Conservation (phyloP, 2,888 invertebrate genomes). For the Diogma glabrata region DNA sequence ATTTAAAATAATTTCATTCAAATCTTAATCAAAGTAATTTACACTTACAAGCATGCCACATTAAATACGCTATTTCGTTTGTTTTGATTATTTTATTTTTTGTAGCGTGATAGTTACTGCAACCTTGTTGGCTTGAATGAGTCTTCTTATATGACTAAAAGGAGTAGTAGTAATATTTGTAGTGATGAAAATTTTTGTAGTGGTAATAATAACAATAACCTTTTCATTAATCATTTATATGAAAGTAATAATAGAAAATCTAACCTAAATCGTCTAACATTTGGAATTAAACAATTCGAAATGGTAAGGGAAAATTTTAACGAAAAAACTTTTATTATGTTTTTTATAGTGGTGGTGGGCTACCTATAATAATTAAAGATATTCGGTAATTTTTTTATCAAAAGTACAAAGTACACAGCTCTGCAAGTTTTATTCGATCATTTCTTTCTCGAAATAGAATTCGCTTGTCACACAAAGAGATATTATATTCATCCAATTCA, state of each 20-base stretch:
- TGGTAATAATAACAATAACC: too few species aligned
- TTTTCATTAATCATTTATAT: too few species aligned
- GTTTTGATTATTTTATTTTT: conserved; percentile 11
- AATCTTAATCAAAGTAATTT: too few species aligned
- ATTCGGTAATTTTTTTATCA: neutral
- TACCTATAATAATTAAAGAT: too few species aligned
- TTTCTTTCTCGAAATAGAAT: neutral
- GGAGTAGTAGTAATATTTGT: conserved; percentile 3
- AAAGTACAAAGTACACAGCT: conserved; percentile 3
- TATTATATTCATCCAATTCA: too few species aligned
- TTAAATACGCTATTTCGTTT: neutral
- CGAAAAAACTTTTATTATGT: too few species aligned
- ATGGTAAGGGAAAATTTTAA: conserved; percentile 14
- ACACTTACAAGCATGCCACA: too few species aligned
- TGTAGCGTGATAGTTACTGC: conserved; percentile 30
- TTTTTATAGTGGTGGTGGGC: too few species aligned
- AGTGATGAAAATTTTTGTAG: too few species aligned
- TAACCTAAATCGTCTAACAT: conserved; percentile 14
- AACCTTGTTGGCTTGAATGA: conserved; percentile 24
- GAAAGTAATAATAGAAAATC: conserved; percentile 8
- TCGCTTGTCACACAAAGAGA: too few species aligned
- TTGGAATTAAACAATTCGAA: conserved; percentile 16
- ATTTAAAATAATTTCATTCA: too few species aligned
- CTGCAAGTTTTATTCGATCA: too few species aligned
- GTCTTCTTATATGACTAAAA: conserved; percentile 9